Evolutionary conservation across 2,797 vertebrate species (phyloP).

Genomic region (Amniataba percoides): DNA sequence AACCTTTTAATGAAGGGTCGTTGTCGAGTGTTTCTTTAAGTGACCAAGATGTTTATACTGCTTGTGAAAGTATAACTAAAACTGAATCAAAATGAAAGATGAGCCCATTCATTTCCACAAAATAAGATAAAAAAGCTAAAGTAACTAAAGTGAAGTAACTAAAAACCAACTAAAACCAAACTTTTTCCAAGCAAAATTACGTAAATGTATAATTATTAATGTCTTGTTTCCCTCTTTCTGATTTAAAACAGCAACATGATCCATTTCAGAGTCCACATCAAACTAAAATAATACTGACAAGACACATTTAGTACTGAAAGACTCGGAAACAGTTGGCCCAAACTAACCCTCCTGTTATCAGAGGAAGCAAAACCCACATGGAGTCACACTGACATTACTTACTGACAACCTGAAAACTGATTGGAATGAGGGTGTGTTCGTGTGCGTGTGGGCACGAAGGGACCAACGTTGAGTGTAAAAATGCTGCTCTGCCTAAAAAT

Average conservation of each 20-base stretch:
- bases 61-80: background rate
- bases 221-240: background rate
- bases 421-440: background rate
- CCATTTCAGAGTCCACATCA: background rate
- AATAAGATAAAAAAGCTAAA: slow-evolving; percentile 11
- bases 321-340: no score
- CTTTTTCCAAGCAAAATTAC: no score
- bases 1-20: background rate
- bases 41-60: background rate
- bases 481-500: slow-evolving; percentile 14
- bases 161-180: no score
- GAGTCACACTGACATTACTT: slow-evolving; percentile 11
- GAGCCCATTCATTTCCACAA: background rate
- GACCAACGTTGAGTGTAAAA: background rate
- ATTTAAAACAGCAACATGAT: background rate
- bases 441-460: slow-evolving; percentile 5
- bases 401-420: no score
- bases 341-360: no score
- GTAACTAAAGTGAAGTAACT: no score
- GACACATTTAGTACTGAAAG: no score
- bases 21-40: background rate
- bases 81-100: background rate
- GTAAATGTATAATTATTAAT: background rate
- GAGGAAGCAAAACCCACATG: slow-evolving; percentile 1
- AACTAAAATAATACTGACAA: background rate